phyloP scores from a whole-genome alignment of 1,140 invertebrate genomes.

The Ceratina japonica region DNA sequence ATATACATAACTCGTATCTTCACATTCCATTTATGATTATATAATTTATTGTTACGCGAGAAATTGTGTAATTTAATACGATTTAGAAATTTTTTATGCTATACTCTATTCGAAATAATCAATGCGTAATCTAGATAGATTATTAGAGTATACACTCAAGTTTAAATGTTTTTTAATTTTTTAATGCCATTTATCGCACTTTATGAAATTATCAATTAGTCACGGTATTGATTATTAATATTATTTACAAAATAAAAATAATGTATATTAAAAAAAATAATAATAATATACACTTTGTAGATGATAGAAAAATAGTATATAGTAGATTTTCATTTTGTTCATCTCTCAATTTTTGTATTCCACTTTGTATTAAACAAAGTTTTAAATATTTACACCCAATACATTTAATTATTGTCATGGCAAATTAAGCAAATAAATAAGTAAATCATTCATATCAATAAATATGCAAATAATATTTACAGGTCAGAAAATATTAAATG shows the following conservation, averaged over 20 bases:
- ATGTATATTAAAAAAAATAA: conserved; percentile 16
- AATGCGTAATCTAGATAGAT: no score
- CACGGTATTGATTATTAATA: not conserved
- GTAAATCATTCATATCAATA: conserved; percentile 17
- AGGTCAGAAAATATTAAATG: conserved; percentile 62
- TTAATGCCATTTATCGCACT: not conserved
- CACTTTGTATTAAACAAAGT: not conserved
- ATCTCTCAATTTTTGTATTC: not conserved
- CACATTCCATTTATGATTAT: not conserved
- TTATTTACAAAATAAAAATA: conserved; percentile 5
- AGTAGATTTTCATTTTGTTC: not conserved
- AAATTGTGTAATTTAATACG: not conserved
- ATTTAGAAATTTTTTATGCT: no score
- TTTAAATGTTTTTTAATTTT: no score
- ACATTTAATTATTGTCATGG: not conserved
- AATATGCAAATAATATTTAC: conserved; percentile 46
- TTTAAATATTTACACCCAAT: not conserved
- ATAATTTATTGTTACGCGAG: not conserved
- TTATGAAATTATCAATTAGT: not conserved
- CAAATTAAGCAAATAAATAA: conserved; percentile 10
- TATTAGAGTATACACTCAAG: not conserved
- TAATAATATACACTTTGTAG: not conserved
- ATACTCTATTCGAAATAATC: no score
- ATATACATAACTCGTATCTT: no score
- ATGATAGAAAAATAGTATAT: conserved; percentile 2